Conservation (phyloP, 2,888 invertebrate genomes). For the Rhamnusium bicolor region DNA sequence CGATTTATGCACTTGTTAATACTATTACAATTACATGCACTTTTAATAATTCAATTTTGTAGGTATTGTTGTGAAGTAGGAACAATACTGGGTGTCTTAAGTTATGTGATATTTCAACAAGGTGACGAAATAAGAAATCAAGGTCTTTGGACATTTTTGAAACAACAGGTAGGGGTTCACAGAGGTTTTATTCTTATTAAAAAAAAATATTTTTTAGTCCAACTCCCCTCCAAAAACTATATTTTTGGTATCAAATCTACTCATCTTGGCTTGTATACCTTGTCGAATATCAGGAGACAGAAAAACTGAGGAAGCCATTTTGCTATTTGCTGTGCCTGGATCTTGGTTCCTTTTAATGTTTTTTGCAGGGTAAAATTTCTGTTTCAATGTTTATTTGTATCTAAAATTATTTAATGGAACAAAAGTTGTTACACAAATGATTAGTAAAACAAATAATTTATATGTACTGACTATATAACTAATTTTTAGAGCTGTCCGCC, state of each 20-base stretch:
- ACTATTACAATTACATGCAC: no score
- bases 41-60: slow-evolving; percentile 37
- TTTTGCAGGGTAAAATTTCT: slow-evolving; percentile 89
- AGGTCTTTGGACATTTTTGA: slow-evolving; percentile 90
- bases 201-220: slow-evolving; percentile 74
- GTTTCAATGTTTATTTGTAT: not conserved
- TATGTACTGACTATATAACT: slow-evolving; percentile 24
- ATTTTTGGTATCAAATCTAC: slow-evolving; percentile 91
- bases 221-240: slow-evolving; percentile 96
- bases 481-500: slow-evolving; percentile 84
- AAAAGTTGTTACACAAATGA: no score
- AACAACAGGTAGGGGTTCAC: slow-evolving; percentile 84
- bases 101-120: slow-evolving; percentile 92
- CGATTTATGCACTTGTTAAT: no score
- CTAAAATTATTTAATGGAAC: not conserved
- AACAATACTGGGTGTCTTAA: slow-evolving; percentile 88
- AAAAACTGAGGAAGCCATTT: slow-evolving; percentile 90
- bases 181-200: not conserved
- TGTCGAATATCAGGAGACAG: slow-evolving; percentile 83
- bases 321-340: slow-evolving; percentile 94
- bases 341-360: slow-evolving; percentile 99
- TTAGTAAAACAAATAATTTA: no score
- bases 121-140: slow-evolving; percentile 96
- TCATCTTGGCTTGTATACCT: slow-evolving; percentile 92
- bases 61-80: slow-evolving; percentile 88